These are phyloP conservation scores for Beris chalybata DNA, from an alignment of 2,888 invertebrate species.

Conservation along the genomic window DNA sequence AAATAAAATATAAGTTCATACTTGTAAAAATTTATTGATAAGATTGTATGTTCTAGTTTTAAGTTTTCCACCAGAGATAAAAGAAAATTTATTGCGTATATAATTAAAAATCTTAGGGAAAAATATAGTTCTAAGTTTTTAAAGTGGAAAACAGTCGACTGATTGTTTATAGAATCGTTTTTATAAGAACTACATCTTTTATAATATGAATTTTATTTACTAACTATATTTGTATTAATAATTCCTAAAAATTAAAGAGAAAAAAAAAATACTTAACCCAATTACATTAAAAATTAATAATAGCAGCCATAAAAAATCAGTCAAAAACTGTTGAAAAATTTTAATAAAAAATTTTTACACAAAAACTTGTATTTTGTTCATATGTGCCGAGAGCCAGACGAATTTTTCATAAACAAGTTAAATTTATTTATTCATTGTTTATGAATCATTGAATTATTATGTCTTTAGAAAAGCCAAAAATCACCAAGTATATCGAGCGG, in stretches of 20 bases:
- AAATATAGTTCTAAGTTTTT: slow-evolving; percentile 22
- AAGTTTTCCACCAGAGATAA: slow-evolving; percentile 8
- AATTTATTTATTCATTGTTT: too few species aligned
- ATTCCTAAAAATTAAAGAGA: too few species aligned
- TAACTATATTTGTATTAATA: too few species aligned
- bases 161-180: slow-evolving; percentile 12
- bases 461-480: too few species aligned
- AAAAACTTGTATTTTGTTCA: slow-evolving; percentile 57
- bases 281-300: too few species aligned
- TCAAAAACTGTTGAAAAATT: background rate
- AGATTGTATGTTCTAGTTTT: slow-evolving; percentile 1
- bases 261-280: too few species aligned
- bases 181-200: too few species aligned
- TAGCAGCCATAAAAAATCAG: too few species aligned
- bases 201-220: too few species aligned
- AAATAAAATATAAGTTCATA: background rate
- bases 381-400: slow-evolving; percentile 56
- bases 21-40: slow-evolving; percentile 7
- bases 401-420: too few species aligned
- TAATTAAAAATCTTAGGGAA: slow-evolving; percentile 7
- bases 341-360: background rate
- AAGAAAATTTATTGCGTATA: slow-evolving; percentile 3
- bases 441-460: too few species aligned
- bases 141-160: slow-evolving; percentile 19
- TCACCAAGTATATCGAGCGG: too few species aligned